Conservation (phyloP, 2,113 vertebrate species). For the Ictalurus furcatus region DNA sequence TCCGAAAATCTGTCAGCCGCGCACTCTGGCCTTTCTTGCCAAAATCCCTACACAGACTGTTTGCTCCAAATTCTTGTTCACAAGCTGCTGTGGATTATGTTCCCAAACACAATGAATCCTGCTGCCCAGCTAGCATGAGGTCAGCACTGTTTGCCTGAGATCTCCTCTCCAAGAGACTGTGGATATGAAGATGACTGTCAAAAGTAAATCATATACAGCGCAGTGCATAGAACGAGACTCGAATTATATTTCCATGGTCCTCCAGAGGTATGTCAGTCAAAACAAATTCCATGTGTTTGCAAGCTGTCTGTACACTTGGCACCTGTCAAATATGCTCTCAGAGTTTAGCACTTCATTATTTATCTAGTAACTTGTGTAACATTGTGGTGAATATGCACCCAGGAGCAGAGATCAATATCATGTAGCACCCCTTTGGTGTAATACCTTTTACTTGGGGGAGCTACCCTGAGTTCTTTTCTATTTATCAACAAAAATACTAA, state of each 20-base stretch:
- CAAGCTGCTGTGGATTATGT: conserved; percentile 52
- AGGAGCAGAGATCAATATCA: neutral
- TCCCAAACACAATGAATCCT: conserved; percentile 46
- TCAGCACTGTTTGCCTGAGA: conserved; percentile 31
- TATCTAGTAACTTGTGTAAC: neutral
- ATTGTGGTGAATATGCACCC: neutral
- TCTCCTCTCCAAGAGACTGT: conserved; percentile 24
- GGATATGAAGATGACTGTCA: conserved; percentile 45
- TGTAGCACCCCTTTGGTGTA: no score
- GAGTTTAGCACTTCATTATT: conserved; percentile 17
- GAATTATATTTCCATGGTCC: neutral
- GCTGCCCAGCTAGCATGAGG: conserved; percentile 34
- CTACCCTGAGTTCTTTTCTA: no score
- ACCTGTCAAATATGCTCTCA: conserved; percentile 21
- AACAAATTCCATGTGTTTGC: conserved; percentile 11
- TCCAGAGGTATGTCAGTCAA: conserved; percentile 8
- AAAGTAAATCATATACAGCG: conserved; percentile 27
- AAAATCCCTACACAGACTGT: conserved; percentile 28
- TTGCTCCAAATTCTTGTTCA: conserved; percentile 44
- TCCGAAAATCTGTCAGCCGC: conserved; percentile 26
- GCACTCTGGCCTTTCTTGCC: conserved; percentile 28
- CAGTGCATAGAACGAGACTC: neutral
- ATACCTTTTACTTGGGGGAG: no score
- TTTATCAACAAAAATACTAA: no score
- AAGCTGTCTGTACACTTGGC: conserved; percentile 5